Conservation (phyloP, 2,797 vertebrate genomes). For the Urosaurus nigricauda region DNA sequence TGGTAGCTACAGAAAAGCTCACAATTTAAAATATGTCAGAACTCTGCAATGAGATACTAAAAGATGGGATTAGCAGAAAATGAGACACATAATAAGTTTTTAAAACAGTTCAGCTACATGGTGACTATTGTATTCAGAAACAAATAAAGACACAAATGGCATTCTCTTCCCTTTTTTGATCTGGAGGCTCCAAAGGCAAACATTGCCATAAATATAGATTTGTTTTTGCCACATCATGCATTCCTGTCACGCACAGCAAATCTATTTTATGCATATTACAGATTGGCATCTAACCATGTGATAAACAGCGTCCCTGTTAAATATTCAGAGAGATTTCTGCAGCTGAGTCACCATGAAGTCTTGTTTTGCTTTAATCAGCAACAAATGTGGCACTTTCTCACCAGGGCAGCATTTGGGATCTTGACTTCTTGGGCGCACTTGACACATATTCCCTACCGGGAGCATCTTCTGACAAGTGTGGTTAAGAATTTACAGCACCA, state of each 20-base stretch:
- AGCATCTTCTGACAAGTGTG: background rate
- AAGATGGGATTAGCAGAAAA: background rate
- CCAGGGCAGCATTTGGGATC: accelerated
- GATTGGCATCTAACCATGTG: background rate
- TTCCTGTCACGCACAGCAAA: background rate
- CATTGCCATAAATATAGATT: background rate
- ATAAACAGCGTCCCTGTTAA: background rate
- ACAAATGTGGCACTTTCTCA: background rate
- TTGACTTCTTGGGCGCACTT: background rate
- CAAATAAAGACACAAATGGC: background rate
- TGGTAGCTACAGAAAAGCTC: accelerated
- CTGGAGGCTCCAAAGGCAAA: background rate
- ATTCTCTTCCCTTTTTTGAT: background rate
- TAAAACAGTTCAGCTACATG: background rate
- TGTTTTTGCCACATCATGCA: background rate
- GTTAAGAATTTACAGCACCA: background rate
- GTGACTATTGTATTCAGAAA: background rate
- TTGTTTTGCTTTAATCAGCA: background rate
- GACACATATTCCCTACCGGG: background rate
- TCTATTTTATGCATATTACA: slow-evolving; percentile 13
- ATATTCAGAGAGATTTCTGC: slow-evolving; percentile 16
- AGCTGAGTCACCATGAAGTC: slow-evolving; percentile 12
- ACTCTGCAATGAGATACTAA: accelerated
- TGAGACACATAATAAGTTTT: background rate
- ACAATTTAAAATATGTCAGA: background rate